Base-by-base conservation (phyloP, 1,140 invertebrate species). In the Telenomus remus region DNA sequence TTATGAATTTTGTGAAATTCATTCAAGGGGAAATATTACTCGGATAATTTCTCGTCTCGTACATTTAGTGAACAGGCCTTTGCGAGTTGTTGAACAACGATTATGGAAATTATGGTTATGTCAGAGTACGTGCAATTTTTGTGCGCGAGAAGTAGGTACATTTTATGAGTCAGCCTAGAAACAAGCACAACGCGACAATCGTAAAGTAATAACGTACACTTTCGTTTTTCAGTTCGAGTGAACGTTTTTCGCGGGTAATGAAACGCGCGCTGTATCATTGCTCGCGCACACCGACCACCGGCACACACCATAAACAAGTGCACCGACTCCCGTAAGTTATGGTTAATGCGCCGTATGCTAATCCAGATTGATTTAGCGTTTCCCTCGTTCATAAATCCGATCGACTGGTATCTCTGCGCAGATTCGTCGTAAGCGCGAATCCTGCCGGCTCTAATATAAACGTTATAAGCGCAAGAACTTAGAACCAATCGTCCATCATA, bases 331-430 rank as follows among this genome's bases (percentile, higher is more conserved):
- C 42, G 70, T 84, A 84, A 82, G 77, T 82, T 83, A 83, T 82
- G 81, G 78, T 79, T 84, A 84, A 83, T 84, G 74, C 83, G 69
- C 59, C 57, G 79, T 83, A 85, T 85, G 83, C 80, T 84, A 85
- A 84, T 85, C 80, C 81, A 79, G 79, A 85, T 85, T 84, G 83
- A 85, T 85, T 84, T 84, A 85, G 77, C 80, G 77, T 78, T 70
- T 70, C 74, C 56, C 66, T 53, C 49, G 70, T 48, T 64, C 83
- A 79, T 85, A 84, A 85, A 85, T 84, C 75, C 48, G 59, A 56
- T 61, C n/a, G 61, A 72, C 73, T 73, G 76, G 66, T 74, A 70
- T 39, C 54, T 65, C 43, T 43, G 61, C 61, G 59, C 47, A 66
- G 78, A 81, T 80, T 77, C 70, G 75, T 75, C 70, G 75, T 72